Percentiles rank a stretch among this genome's conserved stretches.
phyloP scores from a whole-genome alignment of 2,888 invertebrate species.

The Ormyrus nitidulus region DNA sequence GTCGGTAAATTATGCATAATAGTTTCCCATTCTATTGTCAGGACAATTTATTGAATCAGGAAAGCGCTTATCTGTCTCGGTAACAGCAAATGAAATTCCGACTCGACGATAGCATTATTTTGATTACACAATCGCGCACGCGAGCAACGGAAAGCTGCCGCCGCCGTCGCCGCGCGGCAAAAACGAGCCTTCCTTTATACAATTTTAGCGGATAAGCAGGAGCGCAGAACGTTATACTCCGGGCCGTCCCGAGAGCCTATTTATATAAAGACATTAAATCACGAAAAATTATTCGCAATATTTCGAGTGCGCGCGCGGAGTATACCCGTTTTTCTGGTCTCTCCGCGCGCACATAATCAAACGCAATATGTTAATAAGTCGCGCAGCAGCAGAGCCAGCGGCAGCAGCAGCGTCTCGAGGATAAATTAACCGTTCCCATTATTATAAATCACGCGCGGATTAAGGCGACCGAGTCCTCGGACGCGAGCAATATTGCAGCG shows the following conservation, averaged over 20 bases:
- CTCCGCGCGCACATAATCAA: slow-evolving; percentile 49
- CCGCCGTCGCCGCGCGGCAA: no score
- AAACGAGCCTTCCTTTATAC: slow-evolving; percentile 30
- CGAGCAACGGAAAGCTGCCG: not conserved
- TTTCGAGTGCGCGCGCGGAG: slow-evolving; percentile 32
- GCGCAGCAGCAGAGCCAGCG: slow-evolving; percentile 7
- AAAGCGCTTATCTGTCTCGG: not conserved
- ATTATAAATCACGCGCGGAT: slow-evolving; percentile 57
- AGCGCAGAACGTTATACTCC: slow-evolving; percentile 1
- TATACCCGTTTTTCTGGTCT: slow-evolving; percentile 55
- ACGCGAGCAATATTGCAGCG: not conserved
- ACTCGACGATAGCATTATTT: slow-evolving; percentile 16
- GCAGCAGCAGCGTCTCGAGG: slow-evolving; percentile 24
- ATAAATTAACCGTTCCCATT: slow-evolving; percentile 55
- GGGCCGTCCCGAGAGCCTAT: not conserved
- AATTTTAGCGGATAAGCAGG: slow-evolving; percentile 21
- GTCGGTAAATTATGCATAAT: not conserved
- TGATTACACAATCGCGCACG: slow-evolving; percentile 9
- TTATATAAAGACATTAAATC: slow-evolving; percentile 56
- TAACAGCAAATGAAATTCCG: not conserved
- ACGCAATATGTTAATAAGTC: slow-evolving; percentile 58
- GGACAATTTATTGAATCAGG: slow-evolving; percentile 23
- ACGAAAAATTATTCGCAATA: slow-evolving; percentile 54
- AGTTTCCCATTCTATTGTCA: not conserved
- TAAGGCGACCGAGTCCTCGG: slow-evolving; percentile 41